Evolutionary conservation across 2,113 vertebrate species (phyloP).

Genomic region (Columbina picui): DNA sequence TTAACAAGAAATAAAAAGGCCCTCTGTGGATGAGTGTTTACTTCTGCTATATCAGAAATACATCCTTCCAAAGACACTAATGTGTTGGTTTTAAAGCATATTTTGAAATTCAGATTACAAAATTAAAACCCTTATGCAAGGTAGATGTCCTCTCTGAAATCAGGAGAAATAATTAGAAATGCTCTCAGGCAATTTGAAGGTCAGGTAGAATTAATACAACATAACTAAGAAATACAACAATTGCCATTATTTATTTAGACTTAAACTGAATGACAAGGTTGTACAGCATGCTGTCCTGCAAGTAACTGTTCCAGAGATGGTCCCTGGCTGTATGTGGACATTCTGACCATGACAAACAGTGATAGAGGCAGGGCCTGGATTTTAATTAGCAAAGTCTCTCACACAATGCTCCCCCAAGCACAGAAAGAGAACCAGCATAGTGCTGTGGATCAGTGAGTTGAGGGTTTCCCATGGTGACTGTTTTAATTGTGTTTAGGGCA

Average conservation of each 20-base stretch:
- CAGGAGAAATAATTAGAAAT: not conserved
- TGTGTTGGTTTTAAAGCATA: not conserved
- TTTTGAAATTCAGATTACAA: not conserved
- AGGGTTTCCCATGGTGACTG: not conserved
- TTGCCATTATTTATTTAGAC: not conserved
- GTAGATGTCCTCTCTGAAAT: not conserved
- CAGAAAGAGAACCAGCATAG: not conserved
- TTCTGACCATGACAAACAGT: not conserved
- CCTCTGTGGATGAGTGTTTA: not conserved
- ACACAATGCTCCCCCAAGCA: not conserved
- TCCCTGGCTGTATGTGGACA: not conserved
- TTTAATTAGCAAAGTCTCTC: not conserved
- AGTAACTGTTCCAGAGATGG: not conserved
- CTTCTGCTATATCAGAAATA: not conserved
- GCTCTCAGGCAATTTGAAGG: not conserved
- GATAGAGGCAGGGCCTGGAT: not conserved
- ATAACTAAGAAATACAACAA: not conserved
- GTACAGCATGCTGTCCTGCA: not conserved
- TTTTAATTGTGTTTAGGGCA: not conserved
- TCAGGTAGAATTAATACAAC: not conserved
- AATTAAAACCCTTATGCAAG: not conserved
- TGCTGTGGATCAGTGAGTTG: not conserved
- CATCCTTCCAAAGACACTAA: not conserved
- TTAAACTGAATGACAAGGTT: not conserved
- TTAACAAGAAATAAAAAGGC: not conserved